Base-by-base conservation (phyloP, 2,797 vertebrate species). In the Onychomys torridus region DNA sequence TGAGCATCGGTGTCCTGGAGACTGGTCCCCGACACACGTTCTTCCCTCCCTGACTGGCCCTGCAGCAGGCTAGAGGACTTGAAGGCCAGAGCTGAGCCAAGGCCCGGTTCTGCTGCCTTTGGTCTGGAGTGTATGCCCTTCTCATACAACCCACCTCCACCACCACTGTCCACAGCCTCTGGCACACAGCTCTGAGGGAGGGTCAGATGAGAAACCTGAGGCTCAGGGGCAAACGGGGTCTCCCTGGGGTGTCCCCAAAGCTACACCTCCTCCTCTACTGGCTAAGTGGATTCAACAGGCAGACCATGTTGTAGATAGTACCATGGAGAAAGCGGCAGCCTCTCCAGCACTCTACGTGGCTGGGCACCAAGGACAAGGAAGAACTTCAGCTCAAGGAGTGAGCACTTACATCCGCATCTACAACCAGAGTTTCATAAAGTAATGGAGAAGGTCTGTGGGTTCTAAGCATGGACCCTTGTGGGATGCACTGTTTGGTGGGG, bases 141-240 rank as follows among this genome's bases (percentile, higher is more conserved):
- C 67, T 63, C 14, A 69, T 43, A 21, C 77, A 2, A 27, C 32
- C 2, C 13, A 10, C 2, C 5, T 4, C 49, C 1, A 14, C 65
- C 77, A 1, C 1, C 43, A 5, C 13, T 3, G 0, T 8, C 8
- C 5, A 34, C 0, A 0, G 37, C 32, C 32, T 89, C 59, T 4
- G 4, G 21, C 1, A 0, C 69, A 9, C 2, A 0, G 81, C 8
- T 0, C 63, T 13, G 3, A 46, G 12, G 0, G 16, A 67, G 32
- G 8, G 34, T 71, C 76, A 29, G 73, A 0, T 3, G 59, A 59
- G 55, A 4, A 81, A 83, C 49, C 40, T n/a, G 73, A 75, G 49
- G 52, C 49, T 34, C 37, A 16, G 21, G 40, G 34, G 10, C 63
- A 43, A 76, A 25, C 59, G 1, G 1, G 34, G 63, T 32, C 61